Conservation (phyloP, 1,140 invertebrate genomes). For the Drosophila ambigua region DNA sequence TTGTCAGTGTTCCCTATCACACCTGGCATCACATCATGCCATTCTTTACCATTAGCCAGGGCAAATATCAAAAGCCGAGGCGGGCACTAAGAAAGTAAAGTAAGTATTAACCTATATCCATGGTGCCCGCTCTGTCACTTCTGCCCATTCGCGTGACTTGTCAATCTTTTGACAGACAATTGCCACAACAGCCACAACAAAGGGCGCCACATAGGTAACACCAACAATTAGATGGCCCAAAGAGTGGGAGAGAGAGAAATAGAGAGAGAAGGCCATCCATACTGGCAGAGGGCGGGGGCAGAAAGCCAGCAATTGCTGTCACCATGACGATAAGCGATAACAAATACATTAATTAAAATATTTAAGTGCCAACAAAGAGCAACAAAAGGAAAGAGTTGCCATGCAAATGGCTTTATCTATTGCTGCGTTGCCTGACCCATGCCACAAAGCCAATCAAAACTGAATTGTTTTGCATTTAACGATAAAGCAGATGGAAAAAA, state of each 20-base stretch:
- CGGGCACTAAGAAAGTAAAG: background rate
- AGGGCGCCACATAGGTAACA: slow-evolving; percentile 13
- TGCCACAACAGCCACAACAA: slow-evolving; percentile 19
- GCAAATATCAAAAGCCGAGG: background rate
- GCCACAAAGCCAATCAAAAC: too few relatives aligned
- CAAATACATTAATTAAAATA: slow-evolving; percentile 70
- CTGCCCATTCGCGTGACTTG: slow-evolving; percentile 42
- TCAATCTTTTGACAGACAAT: slow-evolving; percentile 55
- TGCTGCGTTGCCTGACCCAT: background rate
- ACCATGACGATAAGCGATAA: slow-evolving; percentile 66
- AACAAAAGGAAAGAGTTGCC: slow-evolving; percentile 28
- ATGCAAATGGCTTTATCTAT: slow-evolving; percentile 55
- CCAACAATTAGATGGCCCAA: slow-evolving; percentile 34
- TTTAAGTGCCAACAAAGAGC: slow-evolving; percentile 38
- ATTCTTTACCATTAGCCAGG: slow-evolving; percentile 10
- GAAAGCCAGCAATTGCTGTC: slow-evolving; percentile 53
- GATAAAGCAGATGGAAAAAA: slow-evolving; percentile 3
- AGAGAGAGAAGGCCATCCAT: slow-evolving; percentile 29
- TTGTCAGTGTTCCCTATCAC: slow-evolving; percentile 16
- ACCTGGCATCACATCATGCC: slow-evolving; percentile 19
- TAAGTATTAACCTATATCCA: slow-evolving; percentile 39
- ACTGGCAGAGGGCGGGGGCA: slow-evolving; percentile 19
- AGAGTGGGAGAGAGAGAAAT: too few relatives aligned
- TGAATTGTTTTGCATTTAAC: slow-evolving; percentile 33
- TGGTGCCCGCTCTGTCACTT: slow-evolving; percentile 21